Conservation (phyloP, 2,113 vertebrate species). For the Apodemus speciosus region DNA sequence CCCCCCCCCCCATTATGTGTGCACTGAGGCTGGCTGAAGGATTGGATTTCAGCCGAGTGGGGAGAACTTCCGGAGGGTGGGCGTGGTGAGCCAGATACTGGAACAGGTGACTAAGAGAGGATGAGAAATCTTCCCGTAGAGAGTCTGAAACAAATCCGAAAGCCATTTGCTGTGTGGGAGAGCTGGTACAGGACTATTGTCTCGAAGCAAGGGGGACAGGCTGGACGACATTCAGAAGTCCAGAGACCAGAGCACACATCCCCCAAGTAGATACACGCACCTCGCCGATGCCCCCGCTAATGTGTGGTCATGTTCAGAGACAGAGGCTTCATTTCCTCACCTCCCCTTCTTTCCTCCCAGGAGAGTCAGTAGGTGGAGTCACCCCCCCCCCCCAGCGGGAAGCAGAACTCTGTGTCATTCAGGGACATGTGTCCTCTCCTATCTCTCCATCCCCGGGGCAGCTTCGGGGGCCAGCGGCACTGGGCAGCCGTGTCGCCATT, state of each 20-base stretch:
- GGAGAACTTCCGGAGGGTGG: constrained; percentile 48
- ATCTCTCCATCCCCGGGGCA: background rate
- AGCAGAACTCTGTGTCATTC: background rate
- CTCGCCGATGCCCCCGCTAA: background rate
- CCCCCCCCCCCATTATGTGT: background rate
- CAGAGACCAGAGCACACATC: background rate
- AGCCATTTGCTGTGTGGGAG: constrained; percentile 61
- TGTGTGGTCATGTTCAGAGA: background rate
- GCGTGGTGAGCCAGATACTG: constrained; percentile 35
- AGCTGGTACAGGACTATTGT: background rate
- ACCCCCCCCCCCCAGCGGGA: background rate
- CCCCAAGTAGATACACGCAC: rapidly evolving
- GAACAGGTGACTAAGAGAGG: constrained; percentile 63
- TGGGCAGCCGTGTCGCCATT: background rate
- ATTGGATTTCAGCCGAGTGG: background rate
- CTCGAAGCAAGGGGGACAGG: constrained; percentile 34
- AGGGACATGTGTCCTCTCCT: background rate
- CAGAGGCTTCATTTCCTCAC: background rate
- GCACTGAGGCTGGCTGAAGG: background rate
- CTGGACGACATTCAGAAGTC: background rate
- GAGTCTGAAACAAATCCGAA: constrained; percentile 42
- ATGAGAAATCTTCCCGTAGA: constrained; percentile 9
- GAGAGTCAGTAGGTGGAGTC: background rate
- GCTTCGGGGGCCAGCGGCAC: background rate
- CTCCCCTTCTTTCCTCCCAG: background rate